Base-by-base conservation (phyloP, 2,113 vertebrate species). In the Periophthalmus modestus region DNA sequence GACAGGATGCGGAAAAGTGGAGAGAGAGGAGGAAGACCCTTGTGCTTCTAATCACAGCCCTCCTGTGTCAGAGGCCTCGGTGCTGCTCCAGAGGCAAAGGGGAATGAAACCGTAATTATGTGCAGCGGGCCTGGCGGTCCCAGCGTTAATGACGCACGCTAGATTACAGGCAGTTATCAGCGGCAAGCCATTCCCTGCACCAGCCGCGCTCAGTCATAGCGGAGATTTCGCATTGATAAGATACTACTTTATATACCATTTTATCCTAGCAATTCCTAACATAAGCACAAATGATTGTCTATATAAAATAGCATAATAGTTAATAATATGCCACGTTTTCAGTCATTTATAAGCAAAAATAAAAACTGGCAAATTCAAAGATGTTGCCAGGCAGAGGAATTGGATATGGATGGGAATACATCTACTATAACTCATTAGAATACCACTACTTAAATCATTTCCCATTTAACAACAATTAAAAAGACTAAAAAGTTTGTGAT, bases 91-190 rank as follows among this genome's bases (percentile, higher is more conserved):
- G 83, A 88, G 82, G 89, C 87, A 77, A 82, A 87, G 86, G 88
- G 87, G 89, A 89, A 89, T 90, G 87, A 90, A 82, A 89, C 84
- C 79, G 73, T 89, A 92, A 91, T 91, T 91, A 91, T 84, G 84
- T 74, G 84, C 79, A 66, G 82, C 82, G 73, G 81, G 85, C 81
- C 66, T 84, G 78, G 82, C 77, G 63, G 82, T 82, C 87, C 84
- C 75, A 47, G 71, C 68, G 78, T 89, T 92, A 90, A 92, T 90
- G 89, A 91, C 79, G 85, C 84, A 75, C 74, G 77, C 72, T 85
- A 87, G 88, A 88, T 90, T 91, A 88, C 86, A 81, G 85, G 81
- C 77, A 77, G 82, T 83, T 87, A 88, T 83, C 83, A 39, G 71
- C 72, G 79, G 79, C 73, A 7, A 75, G 59, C 73, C 79, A n/a